phyloP scores from a whole-genome alignment of 1,140 invertebrate species.

The Gonioctena quinquepunctata region DNA sequence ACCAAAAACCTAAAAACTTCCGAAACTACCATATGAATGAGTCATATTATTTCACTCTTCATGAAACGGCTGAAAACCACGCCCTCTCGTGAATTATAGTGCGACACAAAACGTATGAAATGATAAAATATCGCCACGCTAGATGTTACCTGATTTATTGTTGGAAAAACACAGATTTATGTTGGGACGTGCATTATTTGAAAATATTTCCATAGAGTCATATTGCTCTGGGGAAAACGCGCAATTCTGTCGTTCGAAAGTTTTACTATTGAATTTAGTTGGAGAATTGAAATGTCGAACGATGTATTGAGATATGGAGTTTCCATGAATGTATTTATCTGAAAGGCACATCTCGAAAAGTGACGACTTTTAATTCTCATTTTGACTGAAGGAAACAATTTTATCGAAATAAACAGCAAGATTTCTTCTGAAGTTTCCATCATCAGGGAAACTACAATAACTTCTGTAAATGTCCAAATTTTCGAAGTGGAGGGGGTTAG shows the following conservation, averaged over 20 bases:
- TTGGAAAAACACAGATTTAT: neutral
- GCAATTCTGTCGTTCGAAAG: neutral
- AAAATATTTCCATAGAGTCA: neutral
- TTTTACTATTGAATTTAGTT: neutral
- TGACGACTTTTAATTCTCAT: too few relatives aligned
- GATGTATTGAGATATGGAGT: too few relatives aligned
- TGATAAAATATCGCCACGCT: neutral
- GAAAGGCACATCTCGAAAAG: too few relatives aligned
- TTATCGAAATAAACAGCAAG: too few relatives aligned
- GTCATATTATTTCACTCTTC: neutral
- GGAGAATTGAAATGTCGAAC: neutral
- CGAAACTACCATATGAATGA: neutral
- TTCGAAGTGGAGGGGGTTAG: too few relatives aligned
- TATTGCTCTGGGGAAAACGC: neutral
- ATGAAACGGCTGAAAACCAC: neutral
- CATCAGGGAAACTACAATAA: too few relatives aligned
- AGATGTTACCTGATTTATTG: neutral
- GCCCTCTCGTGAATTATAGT: neutral
- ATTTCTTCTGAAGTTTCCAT: too few relatives aligned
- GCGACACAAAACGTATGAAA: neutral
- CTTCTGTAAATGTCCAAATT: too few relatives aligned
- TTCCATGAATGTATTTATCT: too few relatives aligned
- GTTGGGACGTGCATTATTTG: neutral
- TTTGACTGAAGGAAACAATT: too few relatives aligned
- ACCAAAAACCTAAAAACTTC: neutral